Conservation (phyloP, 2,113 vertebrate genomes). For the Choloepus hoffmanni region DNA sequence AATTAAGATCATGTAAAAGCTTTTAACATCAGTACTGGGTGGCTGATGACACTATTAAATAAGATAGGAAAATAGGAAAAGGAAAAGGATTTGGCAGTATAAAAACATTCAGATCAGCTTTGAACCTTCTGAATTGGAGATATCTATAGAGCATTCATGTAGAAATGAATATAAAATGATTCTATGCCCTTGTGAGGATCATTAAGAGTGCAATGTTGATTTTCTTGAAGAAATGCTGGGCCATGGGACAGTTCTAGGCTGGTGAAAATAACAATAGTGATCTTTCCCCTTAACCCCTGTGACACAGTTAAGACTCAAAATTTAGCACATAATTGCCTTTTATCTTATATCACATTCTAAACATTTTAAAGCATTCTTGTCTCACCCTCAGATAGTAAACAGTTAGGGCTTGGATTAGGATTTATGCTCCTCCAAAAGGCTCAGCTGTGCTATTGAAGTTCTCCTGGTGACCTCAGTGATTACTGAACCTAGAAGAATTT, state of each 20-base stretch:
- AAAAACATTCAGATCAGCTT: slow-evolving; percentile 8
- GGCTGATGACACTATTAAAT: background rate
- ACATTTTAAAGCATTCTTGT: background rate
- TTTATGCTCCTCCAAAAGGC: slow-evolving; percentile 43
- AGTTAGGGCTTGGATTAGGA: slow-evolving; percentile 6
- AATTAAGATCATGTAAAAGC: background rate
- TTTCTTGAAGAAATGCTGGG: slow-evolving; percentile 10
- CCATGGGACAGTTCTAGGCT: background rate
- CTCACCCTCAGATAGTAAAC: background rate
- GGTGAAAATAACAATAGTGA: background rate
- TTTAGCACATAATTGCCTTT: slow-evolving; percentile 11
- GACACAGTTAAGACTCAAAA: background rate
- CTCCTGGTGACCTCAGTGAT: background rate
- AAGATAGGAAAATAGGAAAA: background rate
- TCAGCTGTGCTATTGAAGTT: slow-evolving; percentile 8
- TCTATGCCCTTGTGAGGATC: background rate
- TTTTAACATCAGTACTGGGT: slow-evolving; percentile 5
- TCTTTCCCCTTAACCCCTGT: background rate
- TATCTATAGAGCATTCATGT: background rate
- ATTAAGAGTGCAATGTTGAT: background rate
- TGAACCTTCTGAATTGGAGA: slow-evolving; percentile 45
- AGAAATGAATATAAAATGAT: slow-evolving; percentile 35
- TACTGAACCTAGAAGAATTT: background rate
- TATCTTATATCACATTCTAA: slow-evolving; percentile 19
- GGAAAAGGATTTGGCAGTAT: background rate